phyloP scores from a whole-genome alignment of 1,140 invertebrate species.

The Sinella curviseta region DNA sequence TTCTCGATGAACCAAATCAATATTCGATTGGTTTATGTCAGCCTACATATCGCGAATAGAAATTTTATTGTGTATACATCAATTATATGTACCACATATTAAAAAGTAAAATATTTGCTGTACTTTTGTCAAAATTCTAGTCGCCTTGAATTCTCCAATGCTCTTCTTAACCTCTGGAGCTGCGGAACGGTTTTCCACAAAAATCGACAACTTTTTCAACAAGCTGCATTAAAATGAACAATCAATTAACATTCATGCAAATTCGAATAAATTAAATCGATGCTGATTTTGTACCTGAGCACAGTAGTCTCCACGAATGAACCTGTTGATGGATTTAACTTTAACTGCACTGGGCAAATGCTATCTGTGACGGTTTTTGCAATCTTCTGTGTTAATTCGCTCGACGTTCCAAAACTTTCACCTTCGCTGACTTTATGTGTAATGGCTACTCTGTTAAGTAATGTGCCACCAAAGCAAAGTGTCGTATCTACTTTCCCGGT shows the following conservation, averaged over 20 bases:
- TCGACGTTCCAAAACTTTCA: no score
- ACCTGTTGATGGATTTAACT: neutral
- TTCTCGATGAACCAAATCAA: constrained; percentile 59
- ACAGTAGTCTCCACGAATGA: neutral
- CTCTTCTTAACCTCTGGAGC: neutral
- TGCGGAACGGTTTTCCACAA: neutral
- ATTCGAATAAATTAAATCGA: neutral
- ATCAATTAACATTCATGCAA: neutral
- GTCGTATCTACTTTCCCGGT: neutral
- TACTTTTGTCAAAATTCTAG: constrained; percentile 6
- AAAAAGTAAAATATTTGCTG: neutral
- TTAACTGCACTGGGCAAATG: neutral
- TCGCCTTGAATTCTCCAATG: neutral
- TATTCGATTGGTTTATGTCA: neutral
- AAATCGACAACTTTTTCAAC: neutral
- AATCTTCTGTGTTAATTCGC: no score
- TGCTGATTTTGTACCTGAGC: neutral
- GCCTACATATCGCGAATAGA: neutral
- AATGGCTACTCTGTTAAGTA: neutral
- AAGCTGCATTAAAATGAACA: neutral
- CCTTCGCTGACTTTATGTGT: no score
- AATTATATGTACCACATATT: neutral
- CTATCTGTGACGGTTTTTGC: no score
- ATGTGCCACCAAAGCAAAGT: neutral
- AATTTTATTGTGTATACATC: neutral